Evolutionary conservation across 2,797 vertebrate genomes (phyloP).

Genomic region (Euthynnus affinis): DNA sequence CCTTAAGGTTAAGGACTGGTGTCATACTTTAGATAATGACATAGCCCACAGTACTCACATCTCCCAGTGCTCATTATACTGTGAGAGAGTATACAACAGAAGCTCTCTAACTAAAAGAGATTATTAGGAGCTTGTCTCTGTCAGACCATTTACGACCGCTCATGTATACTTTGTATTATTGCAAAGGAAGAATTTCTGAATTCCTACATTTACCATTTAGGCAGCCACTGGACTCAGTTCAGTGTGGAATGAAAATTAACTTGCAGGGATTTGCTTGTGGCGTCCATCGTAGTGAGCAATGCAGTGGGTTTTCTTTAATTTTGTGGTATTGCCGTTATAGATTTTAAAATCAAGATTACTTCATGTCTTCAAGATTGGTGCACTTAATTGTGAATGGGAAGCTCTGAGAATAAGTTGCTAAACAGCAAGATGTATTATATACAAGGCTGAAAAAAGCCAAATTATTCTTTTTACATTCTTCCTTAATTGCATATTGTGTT

Average conservation of each 20-base stretch:
- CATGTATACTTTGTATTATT: not conserved
- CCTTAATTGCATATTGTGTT: not conserved
- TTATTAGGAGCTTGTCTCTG: conserved; percentile 12
- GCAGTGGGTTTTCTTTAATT: not conserved
- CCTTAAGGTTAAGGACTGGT: not conserved
- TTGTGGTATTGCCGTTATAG: not conserved
- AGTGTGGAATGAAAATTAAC: not conserved
- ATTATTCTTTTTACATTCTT: not conserved
- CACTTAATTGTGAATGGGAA: not conserved
- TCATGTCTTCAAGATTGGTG: not conserved
- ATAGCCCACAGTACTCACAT: not conserved
- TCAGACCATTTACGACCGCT: not conserved
- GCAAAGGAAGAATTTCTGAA: not conserved
- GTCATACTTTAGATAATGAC: not conserved
- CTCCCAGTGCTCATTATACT: conserved; percentile 9
- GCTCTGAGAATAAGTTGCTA: not conserved
- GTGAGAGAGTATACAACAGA: not conserved
- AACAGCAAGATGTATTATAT: not conserved
- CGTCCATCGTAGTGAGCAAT: not conserved
- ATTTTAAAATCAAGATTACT: not conserved
- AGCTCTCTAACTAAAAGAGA: conserved; percentile 1
- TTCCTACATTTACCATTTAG: not conserved
- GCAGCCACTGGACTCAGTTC: not conserved
- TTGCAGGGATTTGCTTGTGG: not conserved
- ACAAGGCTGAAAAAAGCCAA: not conserved